phyloP scores from a whole-genome alignment of 2,797 vertebrate species.

The Pteropus rufus region DNA sequence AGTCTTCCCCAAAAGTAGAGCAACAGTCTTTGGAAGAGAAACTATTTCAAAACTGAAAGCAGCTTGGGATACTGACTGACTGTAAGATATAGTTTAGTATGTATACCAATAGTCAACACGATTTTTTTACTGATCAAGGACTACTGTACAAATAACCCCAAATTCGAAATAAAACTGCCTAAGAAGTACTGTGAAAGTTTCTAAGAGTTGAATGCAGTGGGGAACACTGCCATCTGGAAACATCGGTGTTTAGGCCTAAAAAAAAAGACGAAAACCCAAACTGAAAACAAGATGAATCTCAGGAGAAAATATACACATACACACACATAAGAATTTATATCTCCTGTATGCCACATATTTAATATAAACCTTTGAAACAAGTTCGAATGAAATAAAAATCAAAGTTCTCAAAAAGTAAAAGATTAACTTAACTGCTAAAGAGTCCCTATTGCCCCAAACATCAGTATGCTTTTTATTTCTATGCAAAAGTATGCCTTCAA shows the following conservation, averaged over 20 bases:
- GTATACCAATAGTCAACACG: not conserved
- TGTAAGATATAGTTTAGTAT: not conserved
- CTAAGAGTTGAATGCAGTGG: not conserved
- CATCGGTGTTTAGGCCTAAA: not conserved
- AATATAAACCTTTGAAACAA: slow-evolving; percentile 62
- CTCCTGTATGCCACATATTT: slow-evolving; percentile 8
- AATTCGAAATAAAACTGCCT: slow-evolving; percentile 7
- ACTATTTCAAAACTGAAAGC: slow-evolving; percentile 35
- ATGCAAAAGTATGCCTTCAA: slow-evolving; percentile 54
- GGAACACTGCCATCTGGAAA: not conserved
- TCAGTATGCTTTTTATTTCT: slow-evolving; percentile 44
- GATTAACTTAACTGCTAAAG: slow-evolving; percentile 63
- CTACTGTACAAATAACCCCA: not conserved
- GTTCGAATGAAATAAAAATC: slow-evolving; percentile 58
- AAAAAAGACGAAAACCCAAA: not conserved
- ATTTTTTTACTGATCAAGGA: not conserved
- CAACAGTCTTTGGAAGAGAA: not conserved
- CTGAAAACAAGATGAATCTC: not conserved
- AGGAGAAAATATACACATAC: slow-evolving; percentile 43
- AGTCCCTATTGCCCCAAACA: slow-evolving; percentile 51
- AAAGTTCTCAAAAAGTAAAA: slow-evolving; percentile 46
- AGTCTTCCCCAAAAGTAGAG: not conserved
- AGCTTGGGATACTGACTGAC: not conserved
- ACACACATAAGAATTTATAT: slow-evolving; percentile 15
- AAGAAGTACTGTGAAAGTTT: not conserved